Conservation (phyloP, 2,113 vertebrate genomes). For the Aphyosemion australe region DNA sequence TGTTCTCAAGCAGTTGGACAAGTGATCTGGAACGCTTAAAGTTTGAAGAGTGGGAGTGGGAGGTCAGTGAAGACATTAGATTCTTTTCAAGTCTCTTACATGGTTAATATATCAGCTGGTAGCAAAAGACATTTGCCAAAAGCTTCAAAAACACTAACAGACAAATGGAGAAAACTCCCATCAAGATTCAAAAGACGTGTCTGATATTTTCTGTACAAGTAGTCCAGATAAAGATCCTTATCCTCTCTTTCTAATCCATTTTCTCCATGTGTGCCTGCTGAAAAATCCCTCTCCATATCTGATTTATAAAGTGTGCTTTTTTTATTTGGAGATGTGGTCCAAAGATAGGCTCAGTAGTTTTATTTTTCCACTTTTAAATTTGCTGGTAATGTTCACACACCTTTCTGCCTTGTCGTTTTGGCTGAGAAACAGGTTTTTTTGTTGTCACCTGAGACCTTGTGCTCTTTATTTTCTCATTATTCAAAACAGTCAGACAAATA, state of each 20-base stretch:
- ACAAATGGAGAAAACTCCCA: conserved; percentile 6
- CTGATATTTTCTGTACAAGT: background rate
- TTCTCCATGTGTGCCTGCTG: background rate
- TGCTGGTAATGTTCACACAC: conserved; percentile 13
- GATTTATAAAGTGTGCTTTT: conserved; percentile 4
- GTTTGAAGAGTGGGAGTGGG: conserved; percentile 5
- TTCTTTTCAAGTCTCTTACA: conserved; percentile 11
- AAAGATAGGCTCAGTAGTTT: conserved; percentile 12
- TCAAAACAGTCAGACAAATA: conserved; percentile 23
- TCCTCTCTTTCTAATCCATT: conserved; percentile 10
- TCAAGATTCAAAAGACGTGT: conserved; percentile 11
- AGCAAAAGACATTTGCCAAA: conserved; percentile 8
- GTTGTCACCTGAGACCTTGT: conserved; percentile 32
- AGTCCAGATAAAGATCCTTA: conserved; percentile 19
- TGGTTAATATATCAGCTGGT: conserved; percentile 8
- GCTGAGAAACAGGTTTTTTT: conserved; percentile 38
- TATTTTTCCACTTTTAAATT: background rate
- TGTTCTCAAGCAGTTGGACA: conserved; percentile 1
- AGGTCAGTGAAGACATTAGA: conserved; percentile 7
- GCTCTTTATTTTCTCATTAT: conserved; percentile 26
- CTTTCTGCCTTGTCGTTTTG: conserved; percentile 7
- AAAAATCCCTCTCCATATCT: background rate
- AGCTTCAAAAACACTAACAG: background rate
- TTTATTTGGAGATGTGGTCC: conserved; percentile 9
- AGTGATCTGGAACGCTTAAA: background rate